Conservation (phyloP, 2,888 invertebrate genomes). For the Nebria salina region DNA sequence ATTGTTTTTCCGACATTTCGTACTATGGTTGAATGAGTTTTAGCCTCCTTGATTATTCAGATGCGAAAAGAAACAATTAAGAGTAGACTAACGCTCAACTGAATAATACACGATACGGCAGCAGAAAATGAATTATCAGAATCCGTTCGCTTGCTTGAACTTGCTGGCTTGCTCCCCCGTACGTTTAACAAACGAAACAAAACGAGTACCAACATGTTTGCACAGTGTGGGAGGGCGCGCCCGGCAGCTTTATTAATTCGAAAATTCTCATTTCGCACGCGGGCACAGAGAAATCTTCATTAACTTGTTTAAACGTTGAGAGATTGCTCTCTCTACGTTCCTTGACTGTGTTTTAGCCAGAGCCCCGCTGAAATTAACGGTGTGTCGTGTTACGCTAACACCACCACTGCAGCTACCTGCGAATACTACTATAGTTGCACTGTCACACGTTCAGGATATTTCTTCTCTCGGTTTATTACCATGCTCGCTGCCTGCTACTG, state of each 20-base stretch:
- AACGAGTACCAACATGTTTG: background rate
- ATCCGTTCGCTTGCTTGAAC: background rate
- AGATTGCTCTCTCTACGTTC: background rate
- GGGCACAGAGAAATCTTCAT: background rate
- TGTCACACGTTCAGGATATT: background rate
- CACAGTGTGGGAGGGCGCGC: background rate
- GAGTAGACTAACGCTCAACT: constrained; percentile 5
- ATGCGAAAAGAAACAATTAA: constrained; percentile 15
- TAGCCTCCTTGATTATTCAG: constrained; percentile 3
- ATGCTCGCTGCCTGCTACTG: background rate
- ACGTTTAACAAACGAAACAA: background rate
- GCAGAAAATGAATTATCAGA: constrained; percentile 14
- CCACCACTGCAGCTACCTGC: background rate
- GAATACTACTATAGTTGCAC: background rate
- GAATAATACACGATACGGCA: constrained; percentile 13
- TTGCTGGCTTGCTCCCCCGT: background rate
- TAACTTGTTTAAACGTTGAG: constrained; percentile 1
- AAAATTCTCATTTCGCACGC: background rate
- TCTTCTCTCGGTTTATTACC: background rate
- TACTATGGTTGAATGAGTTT: background rate
- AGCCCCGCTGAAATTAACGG: background rate
- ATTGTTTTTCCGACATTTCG: background rate
- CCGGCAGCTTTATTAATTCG: background rate
- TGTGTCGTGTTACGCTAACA: background rate
- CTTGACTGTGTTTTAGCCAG: background rate